Percentiles rank a stretch among this genome's conserved stretches.
Evolutionary conservation across 1,140 invertebrate genomes (phyloP).

Genomic region (Orchesella cincta): DNA sequence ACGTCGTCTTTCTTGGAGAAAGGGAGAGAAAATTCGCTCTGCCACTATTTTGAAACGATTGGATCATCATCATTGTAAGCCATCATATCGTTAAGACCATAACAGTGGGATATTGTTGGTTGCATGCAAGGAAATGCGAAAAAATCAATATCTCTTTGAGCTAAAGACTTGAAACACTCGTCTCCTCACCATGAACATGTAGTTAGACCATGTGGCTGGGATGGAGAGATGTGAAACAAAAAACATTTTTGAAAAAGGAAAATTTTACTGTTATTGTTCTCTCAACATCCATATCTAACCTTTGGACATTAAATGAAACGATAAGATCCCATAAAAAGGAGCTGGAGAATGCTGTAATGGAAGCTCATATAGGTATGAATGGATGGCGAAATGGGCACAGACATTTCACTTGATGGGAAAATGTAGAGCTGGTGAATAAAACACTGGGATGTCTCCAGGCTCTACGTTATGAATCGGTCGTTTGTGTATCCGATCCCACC

Average conservation of each 20-base stretch:
- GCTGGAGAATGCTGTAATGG: too few species aligned
- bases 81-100: background rate
- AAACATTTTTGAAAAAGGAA: background rate
- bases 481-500: too few species aligned
- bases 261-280: slow-evolving; percentile 3
- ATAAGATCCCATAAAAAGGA: background rate
- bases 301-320: slow-evolving; percentile 19
- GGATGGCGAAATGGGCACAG: too few species aligned
- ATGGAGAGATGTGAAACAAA: background rate
- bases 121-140: background rate
- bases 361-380: too few species aligned
- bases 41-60: slow-evolving; percentile 17
- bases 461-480: too few species aligned
- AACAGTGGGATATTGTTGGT: slow-evolving; percentile 11
- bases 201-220: background rate
- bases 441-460: too few species aligned
- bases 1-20: too few species aligned
- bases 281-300: background rate
- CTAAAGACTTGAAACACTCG: too few species aligned
- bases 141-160: too few species aligned
- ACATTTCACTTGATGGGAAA: too few species aligned
- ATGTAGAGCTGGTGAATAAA: too few species aligned
- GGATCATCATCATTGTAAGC: slow-evolving; percentile 28
- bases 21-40: background rate
- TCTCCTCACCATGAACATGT: background rate